Evolutionary conservation across 2,888 invertebrate species (phyloP).

Genomic region (Heliconius aoede): DNA sequence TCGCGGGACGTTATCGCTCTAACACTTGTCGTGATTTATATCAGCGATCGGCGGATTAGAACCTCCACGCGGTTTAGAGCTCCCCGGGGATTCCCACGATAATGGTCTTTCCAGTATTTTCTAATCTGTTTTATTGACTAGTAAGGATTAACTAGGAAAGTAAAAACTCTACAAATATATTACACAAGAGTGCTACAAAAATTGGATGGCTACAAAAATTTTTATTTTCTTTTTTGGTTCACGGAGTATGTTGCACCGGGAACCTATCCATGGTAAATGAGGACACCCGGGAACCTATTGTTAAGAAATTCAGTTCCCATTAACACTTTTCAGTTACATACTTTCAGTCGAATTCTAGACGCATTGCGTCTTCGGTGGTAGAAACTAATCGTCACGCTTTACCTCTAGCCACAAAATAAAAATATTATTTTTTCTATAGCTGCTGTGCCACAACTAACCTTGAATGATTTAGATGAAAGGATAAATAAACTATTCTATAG

Average conservation of each 20-base stretch:
- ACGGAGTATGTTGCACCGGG: no score
- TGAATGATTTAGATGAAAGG: neutral
- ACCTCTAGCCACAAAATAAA: neutral
- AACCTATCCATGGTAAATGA: no score
- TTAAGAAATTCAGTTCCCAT: no score
- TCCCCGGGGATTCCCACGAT: conserved; percentile 38
- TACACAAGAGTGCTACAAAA: no score
- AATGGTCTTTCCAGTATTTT: conserved; percentile 28
- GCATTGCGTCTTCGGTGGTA: neutral
- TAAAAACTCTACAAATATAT: no score
- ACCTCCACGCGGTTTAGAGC: conserved; percentile 36
- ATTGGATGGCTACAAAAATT: no score
- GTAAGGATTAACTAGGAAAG: conserved; percentile 6
- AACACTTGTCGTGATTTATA: conserved; percentile 53
- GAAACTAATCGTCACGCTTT: neutral
- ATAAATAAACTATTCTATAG: neutral
- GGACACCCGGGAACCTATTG: no score
- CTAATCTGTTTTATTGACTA: conserved; percentile 24
- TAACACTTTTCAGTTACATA: no score
- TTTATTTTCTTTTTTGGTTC: no score
- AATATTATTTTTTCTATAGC: no score
- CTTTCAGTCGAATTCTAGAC: no score
- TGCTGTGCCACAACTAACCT: no score
- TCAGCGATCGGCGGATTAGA: conserved; percentile 46
- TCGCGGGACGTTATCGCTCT: conserved; percentile 39